Conservation (phyloP, 2,113 vertebrate species). For the Butorides virescens region DNA sequence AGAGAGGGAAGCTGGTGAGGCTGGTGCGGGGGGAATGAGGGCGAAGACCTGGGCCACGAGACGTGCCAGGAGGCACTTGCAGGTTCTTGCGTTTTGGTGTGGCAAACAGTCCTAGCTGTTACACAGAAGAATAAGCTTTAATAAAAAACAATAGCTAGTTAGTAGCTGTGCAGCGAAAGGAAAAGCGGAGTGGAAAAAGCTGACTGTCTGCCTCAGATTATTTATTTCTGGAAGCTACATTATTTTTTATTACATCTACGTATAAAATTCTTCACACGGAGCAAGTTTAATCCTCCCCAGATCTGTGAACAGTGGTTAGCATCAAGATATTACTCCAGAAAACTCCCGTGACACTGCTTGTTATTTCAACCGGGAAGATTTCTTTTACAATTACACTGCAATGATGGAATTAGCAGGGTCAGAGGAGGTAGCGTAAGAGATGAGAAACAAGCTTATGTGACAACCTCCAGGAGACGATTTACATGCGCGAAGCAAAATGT, state of each 20-base stretch:
- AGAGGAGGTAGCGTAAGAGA: slow-evolving; percentile 1
- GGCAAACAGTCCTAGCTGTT: neutral
- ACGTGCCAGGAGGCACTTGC: neutral
- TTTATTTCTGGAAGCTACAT: neutral
- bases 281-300: neutral
- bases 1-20: neutral
- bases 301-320: neutral
- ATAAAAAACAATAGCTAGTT: neutral
- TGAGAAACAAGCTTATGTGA: neutral
- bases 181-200: neutral
- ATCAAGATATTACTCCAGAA: neutral
- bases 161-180: neutral
- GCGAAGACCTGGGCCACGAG: neutral
- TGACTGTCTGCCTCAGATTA: neutral
- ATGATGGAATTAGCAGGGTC: slow-evolving; percentile 6
- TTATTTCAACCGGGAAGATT: neutral
- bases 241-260: neutral
- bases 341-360: neutral
- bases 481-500: neutral
- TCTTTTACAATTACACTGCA: neutral
- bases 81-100: neutral
- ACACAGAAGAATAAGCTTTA: neutral
- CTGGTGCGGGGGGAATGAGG: neutral
- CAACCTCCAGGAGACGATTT: neutral
- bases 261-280: neutral